These are phyloP conservation scores for Drosophila mojavensis DNA, from an alignment of 1,140 invertebrate genomes.

Conservation along the genomic window DNA sequence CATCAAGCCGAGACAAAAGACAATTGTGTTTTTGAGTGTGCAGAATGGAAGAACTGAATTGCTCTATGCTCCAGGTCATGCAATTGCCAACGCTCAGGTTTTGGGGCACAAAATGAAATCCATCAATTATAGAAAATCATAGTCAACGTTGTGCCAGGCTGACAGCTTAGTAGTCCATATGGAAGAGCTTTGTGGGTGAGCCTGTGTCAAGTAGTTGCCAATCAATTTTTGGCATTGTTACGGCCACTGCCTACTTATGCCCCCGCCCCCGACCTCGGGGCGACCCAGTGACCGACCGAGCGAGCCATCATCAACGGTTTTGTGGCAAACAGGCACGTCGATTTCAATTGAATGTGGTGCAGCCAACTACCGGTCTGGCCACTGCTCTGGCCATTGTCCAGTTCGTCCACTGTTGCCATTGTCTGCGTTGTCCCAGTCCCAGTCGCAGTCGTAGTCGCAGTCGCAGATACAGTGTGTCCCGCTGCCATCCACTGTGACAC, in stretches of 20 bases:
- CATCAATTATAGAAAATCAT: slow-evolving; percentile 71
- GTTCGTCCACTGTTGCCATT: background rate
- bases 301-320: slow-evolving; percentile 59
- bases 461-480: slow-evolving; percentile 10
- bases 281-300: slow-evolving; percentile 1
- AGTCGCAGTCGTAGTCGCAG: too few relatives aligned
- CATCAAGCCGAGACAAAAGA: background rate
- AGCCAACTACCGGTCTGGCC: slow-evolving; percentile 57
- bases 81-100: slow-evolving; percentile 24
- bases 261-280: background rate
- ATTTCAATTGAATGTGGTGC: slow-evolving; percentile 79
- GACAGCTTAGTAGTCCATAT: slow-evolving; percentile 28
- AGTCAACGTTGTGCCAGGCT: slow-evolving; percentile 36
- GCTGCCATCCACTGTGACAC: slow-evolving; percentile 71
- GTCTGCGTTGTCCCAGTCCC: background rate
- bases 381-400: slow-evolving; percentile 4
- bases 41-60: slow-evolving; percentile 14
- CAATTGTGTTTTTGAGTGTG: background rate
- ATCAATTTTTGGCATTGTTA: slow-evolving; percentile 75
- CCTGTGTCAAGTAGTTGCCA: slow-evolving; percentile 73
- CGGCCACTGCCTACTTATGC: slow-evolving; percentile 41
- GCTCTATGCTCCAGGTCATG: slow-evolving; percentile 15
- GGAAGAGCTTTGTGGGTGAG: slow-evolving; percentile 30
- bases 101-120: slow-evolving; percentile 46
- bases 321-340: slow-evolving; percentile 78